A percentile compares a stretch with the other conserved stretches of the same genome.
Evolutionary conservation across 2,888 invertebrate species (phyloP).

Genomic region (Pollenia griseotomentosa): DNA sequence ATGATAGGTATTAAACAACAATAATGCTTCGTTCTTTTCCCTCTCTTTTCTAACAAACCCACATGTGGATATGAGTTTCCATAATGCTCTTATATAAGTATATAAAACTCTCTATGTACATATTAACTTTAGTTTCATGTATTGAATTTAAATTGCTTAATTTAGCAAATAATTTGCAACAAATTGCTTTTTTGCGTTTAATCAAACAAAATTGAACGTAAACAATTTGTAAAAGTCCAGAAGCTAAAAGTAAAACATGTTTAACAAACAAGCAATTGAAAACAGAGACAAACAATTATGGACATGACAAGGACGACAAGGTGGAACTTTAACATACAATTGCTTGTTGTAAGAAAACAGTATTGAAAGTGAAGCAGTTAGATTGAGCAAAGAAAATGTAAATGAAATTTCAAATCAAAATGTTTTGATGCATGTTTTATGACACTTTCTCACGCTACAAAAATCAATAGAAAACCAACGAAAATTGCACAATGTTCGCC

Average conservation of each 20-base stretch:
- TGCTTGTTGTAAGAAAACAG: no score
- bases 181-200: conserved; percentile 45
- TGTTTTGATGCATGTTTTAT: no score
- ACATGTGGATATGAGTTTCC: background rate
- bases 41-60: background rate
- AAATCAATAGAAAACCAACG: no score
- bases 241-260: conserved; percentile 24
- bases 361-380: no score
- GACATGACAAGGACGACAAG: background rate
- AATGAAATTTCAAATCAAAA: no score
- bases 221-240: conserved; percentile 12
- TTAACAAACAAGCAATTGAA: conserved; percentile 16
- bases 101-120: background rate
- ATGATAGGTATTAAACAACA: conserved; percentile 9
- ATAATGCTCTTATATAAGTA: background rate
- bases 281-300: conserved; percentile 5
- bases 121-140: conserved; percentile 60
- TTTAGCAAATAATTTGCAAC: conserved; percentile 78
- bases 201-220: background rate
- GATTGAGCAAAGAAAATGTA: no score
- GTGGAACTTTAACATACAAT: no score
- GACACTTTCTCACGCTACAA: no score
- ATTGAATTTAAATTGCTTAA: conserved; percentile 80
- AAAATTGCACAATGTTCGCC: no score
- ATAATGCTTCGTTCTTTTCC: background rate